Percentiles rank a stretch among this genome's conserved stretches.
These are phyloP conservation scores for Panagrolaimus sp. DNA, from an alignment of 1,140 invertebrate species.

Conservation along the genomic window DNA sequence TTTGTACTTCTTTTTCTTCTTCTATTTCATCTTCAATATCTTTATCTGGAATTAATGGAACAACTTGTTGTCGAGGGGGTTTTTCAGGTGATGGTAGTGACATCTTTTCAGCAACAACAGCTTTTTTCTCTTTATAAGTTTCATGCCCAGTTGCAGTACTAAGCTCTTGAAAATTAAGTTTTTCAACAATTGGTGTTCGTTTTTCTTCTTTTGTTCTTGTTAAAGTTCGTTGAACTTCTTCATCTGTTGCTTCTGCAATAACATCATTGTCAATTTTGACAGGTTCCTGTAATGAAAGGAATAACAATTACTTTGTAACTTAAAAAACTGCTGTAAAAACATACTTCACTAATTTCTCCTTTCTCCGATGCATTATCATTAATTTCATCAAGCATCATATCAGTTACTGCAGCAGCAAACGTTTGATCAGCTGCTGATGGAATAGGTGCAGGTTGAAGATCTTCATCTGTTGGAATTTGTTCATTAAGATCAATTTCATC, in stretches of 20 bases:
- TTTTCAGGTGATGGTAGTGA: no score
- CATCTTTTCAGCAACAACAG: no score
- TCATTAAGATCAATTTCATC: constrained; percentile 10
- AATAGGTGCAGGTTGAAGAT: background rate
- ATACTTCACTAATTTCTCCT: background rate
- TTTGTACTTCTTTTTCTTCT: no score
- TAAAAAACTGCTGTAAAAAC: background rate
- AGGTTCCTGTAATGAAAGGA: constrained; percentile 5
- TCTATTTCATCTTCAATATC: no score
- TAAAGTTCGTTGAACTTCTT: background rate
- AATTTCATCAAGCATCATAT: constrained; percentile 14
- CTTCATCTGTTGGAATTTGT: constrained; percentile 4
- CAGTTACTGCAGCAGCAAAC: constrained; percentile 12
- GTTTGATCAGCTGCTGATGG: background rate
- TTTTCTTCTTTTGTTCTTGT: constrained; percentile 3
- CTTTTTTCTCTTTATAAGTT: no score
- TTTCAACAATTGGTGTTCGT: background rate
- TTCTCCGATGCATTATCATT: background rate
- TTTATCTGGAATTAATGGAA: no score
- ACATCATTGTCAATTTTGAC: constrained; percentile 8
- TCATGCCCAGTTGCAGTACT: no score
- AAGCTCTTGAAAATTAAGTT: no score
- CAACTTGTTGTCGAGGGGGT: no score
- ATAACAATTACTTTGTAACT: background rate
- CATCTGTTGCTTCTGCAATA: constrained; percentile 4